Percentiles rank a stretch among this genome's conserved stretches.
phyloP scores from a whole-genome alignment of 2,888 invertebrate genomes.

The Incurvaria masculella region DNA sequence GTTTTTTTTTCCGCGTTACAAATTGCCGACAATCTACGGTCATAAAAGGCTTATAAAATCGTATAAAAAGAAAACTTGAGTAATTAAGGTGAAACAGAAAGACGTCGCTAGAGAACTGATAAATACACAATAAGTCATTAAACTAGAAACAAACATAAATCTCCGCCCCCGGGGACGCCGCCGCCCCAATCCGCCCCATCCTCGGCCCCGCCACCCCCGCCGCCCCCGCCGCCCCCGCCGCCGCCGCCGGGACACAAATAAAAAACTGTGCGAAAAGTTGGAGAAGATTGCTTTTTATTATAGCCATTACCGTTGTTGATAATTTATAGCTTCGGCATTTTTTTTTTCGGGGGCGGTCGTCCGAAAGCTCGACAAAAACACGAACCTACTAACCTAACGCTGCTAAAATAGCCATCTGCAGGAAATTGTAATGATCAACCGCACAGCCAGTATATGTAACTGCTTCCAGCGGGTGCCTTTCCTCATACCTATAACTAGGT shows the following conservation, averaged over 20 bases:
- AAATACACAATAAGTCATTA: neutral
- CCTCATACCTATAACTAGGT: too few species aligned
- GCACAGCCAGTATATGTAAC: too few species aligned
- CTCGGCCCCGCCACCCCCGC: too few species aligned
- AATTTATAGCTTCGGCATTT: neutral
- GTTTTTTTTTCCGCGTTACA: too few species aligned
- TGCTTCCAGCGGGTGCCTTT: too few species aligned
- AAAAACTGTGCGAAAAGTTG: neutral
- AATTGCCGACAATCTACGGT: too few species aligned
- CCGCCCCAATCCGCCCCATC: too few species aligned
- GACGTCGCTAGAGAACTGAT: neutral
- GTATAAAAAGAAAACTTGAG: neutral
- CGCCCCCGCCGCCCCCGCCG: too few species aligned
- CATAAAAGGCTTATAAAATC: too few species aligned
- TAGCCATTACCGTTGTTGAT: neutral
- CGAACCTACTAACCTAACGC: too few species aligned
- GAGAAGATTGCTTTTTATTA: neutral
- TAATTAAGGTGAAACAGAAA: neutral
- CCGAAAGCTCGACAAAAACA: neutral
- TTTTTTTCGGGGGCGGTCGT: neutral
- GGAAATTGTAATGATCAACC: too few species aligned
- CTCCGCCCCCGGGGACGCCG: neutral
- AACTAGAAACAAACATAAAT: neutral
- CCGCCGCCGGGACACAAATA: neutral
- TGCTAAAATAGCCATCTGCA: too few species aligned